Conservation (phyloP, 2,888 invertebrate genomes). For the Theristus sp. region DNA sequence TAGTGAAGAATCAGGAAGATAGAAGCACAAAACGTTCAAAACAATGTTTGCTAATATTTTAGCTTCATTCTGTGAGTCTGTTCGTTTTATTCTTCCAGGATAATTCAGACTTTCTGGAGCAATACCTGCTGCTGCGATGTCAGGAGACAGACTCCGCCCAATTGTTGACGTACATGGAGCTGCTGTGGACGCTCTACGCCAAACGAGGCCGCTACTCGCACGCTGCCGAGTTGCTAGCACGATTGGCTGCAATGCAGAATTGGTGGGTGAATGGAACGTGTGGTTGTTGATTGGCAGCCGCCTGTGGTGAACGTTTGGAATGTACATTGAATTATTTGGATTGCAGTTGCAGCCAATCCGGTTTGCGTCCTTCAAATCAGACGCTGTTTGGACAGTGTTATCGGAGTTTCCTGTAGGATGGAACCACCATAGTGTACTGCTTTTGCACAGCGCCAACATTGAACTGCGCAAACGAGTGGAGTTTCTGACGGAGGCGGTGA, state of each 20-base stretch:
- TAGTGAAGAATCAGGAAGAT: too few relatives aligned
- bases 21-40: too few relatives aligned
- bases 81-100: too few relatives aligned
- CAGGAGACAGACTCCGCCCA: conserved; percentile 30
- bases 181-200: conserved; percentile 91
- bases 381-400: too few relatives aligned
- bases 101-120: not conserved
- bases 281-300: not conserved
- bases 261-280: conserved; percentile 9
- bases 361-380: too few relatives aligned
- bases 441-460: conserved; percentile 45
- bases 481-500: conserved; percentile 76
- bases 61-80: too few relatives aligned
- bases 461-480: conserved; percentile 60
- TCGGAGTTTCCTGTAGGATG: too few relatives aligned
- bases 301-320: too few relatives aligned
- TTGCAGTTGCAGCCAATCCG: too few relatives aligned
- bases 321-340: not conserved
- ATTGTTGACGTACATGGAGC: conserved; percentile 39
- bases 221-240: conserved; percentile 72
- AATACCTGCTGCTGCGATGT: conserved; percentile 40
- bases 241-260: conserved; percentile 51
- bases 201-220: conserved; percentile 71
- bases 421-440: not conserved
- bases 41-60: too few relatives aligned